These are phyloP conservation scores for Sminthurides aquaticus DNA, from an alignment of 2,888 invertebrate species.

Conservation along the genomic window DNA sequence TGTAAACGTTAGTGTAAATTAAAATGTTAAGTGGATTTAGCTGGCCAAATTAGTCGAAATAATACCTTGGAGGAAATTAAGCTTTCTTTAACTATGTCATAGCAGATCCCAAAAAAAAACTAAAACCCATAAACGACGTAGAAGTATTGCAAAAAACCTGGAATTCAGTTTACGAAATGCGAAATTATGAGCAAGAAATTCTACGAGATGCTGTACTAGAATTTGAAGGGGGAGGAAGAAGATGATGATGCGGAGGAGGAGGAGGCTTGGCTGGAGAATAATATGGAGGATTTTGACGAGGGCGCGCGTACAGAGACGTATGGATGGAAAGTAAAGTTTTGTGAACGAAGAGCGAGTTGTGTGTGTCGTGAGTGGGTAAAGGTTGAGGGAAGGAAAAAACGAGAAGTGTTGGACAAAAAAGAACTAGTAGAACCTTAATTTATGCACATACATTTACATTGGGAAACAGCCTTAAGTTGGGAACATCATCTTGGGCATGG, in stretches of 20 bases:
- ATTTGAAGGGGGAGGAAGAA: neutral
- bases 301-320: neutral
- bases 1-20: no score
- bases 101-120: no score
- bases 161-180: no score
- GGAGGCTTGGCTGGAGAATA: neutral
- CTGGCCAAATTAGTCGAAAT: no score
- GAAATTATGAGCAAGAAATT: no score
- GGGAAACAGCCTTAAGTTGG: slow-evolving; percentile 5
- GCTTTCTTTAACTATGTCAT: no score
- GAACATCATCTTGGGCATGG: no score
- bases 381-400: slow-evolving; percentile 10
- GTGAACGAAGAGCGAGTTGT: neutral
- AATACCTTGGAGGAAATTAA: no score
- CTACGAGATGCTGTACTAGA: neutral
- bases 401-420: slow-evolving; percentile 18
- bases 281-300: neutral
- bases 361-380: neutral
- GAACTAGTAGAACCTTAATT: slow-evolving; percentile 35
- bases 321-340: neutral
- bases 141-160: no score
- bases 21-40: no score
- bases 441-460: slow-evolving; percentile 44
- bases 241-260: neutral
- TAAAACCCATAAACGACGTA: no score